phyloP scores from a whole-genome alignment of 2,797 vertebrate species.

The Spondyliosoma cantharus region DNA sequence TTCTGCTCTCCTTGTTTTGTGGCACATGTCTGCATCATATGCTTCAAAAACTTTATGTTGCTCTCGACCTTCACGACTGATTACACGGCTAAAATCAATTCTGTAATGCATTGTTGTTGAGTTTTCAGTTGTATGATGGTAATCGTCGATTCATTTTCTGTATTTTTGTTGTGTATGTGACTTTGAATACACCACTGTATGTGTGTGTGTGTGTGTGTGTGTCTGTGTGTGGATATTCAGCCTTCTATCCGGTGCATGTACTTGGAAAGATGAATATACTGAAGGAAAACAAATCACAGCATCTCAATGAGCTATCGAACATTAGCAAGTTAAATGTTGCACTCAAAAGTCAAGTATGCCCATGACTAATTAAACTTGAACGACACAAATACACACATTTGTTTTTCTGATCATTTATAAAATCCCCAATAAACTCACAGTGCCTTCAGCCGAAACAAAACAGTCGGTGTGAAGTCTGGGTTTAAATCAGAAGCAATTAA shows the following conservation, averaged over 20 bases:
- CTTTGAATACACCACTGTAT: neutral
- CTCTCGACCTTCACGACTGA: slow-evolving; percentile 12
- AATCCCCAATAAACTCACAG: neutral
- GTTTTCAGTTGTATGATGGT: neutral
- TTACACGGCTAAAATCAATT: slow-evolving; percentile 19
- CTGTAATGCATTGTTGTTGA: neutral
- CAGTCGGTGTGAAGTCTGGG: neutral
- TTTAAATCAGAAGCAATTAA: slow-evolving; percentile 18
- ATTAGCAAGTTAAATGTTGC: slow-evolving; percentile 43
- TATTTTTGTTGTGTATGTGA: neutral
- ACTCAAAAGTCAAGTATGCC: neutral
- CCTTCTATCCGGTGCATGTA: neutral
- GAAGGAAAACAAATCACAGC: neutral
- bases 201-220: neutral
- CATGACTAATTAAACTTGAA: neutral
- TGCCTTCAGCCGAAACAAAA: neutral
- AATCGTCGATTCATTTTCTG: neutral
- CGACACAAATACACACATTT: neutral
- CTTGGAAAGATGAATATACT: slow-evolving; percentile 7
- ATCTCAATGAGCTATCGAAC: slow-evolving; percentile 12
- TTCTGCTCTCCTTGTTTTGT: slow-evolving; percentile 39
- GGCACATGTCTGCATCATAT: slow-evolving; percentile 37
- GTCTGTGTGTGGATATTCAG: slow-evolving; percentile 3
- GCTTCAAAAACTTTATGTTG: slow-evolving; percentile 20
- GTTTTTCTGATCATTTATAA: neutral